Base-by-base conservation (phyloP, 2,113 vertebrate species). In the Thalassoma bifasciatum region DNA sequence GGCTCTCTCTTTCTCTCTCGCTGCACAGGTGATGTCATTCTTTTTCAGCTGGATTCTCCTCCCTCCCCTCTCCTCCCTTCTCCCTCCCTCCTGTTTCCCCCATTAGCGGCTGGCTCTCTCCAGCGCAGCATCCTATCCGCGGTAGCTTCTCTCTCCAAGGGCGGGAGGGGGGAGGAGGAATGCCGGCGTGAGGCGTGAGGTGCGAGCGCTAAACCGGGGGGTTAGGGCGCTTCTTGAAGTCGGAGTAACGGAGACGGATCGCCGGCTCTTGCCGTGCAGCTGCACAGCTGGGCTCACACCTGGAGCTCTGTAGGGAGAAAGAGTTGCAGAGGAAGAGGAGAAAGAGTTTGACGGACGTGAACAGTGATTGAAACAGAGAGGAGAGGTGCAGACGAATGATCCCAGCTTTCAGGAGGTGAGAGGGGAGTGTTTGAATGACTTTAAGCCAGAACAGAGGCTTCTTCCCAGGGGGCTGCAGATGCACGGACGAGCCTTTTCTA, bases 41-140 rank as follows among this genome's bases (percentile, higher is more conserved):
- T 91, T 92, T 92, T 93, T 85, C 90, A 90, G 86, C 91, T 89
- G 82, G 94, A 96, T 96, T 95, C 96, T 95, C 96, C 95, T 95
- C 95, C 94, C 88, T 78, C 51, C 70, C 65, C 68, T 63, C 67
- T 92, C 93, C 93, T 91, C 94, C 92, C 72, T 70, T 94, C 92
- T 66, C 65, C 68, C 74, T 71, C 72, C 71, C 75, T 75, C 94
- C 94, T 91, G 89, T 92, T 95, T 86, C 95, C 94, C 94, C 94
- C 95, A 96, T 96, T 97, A 97, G 95, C 95, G 93, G 94, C 95
- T 95, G 95, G 92, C 94, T 96, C 95, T 96, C 91, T 75, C 93
- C 94, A 92, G 96, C 93, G 91, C 94, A 96, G 94, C 95, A 94
- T 96, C 95, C 95, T 94, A 94, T 96, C 95, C 92, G 93, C 94